phyloP scores from a whole-genome alignment of 2,797 vertebrate genomes.

The Prionace glauca region DNA sequence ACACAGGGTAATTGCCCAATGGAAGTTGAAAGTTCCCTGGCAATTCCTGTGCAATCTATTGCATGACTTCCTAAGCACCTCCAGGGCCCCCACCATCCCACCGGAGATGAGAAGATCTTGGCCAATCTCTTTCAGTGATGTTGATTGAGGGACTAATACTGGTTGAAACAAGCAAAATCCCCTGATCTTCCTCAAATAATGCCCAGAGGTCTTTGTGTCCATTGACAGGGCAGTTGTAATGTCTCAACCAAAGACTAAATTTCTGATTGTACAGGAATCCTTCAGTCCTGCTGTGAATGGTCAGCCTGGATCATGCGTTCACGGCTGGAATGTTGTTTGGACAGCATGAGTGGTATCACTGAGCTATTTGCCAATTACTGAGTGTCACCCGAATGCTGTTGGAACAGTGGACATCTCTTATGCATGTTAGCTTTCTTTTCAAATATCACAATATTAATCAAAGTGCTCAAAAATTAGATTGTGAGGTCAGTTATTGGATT shows the following conservation, averaged over 20 bases:
- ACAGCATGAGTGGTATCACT: not conserved
- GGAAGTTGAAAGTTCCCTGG: no score
- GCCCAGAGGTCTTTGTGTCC: not conserved
- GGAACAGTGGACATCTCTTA: not conserved
- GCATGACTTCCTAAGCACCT: no score
- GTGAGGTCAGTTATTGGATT: not conserved
- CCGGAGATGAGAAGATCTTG: no score
- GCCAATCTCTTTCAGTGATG: not conserved
- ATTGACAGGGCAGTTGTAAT: not conserved
- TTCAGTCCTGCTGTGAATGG: not conserved
- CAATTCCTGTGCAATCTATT: no score
- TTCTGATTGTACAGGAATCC: not conserved
- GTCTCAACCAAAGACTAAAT: not conserved
- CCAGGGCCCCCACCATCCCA: no score
- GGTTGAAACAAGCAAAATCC: not conserved
- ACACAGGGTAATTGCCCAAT: no score
- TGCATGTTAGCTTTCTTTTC: not conserved
- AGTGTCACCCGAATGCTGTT: not conserved
- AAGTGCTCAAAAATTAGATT: not conserved
- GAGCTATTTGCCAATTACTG: not conserved
- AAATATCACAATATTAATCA: not conserved
- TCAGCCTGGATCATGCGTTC: not conserved
- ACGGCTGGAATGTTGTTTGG: not conserved
- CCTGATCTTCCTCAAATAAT: not conserved
- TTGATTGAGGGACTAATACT: not conserved